phyloP scores from a whole-genome alignment of 92 coral and sea anemone species.

The Paragorgia papillata region DNA sequence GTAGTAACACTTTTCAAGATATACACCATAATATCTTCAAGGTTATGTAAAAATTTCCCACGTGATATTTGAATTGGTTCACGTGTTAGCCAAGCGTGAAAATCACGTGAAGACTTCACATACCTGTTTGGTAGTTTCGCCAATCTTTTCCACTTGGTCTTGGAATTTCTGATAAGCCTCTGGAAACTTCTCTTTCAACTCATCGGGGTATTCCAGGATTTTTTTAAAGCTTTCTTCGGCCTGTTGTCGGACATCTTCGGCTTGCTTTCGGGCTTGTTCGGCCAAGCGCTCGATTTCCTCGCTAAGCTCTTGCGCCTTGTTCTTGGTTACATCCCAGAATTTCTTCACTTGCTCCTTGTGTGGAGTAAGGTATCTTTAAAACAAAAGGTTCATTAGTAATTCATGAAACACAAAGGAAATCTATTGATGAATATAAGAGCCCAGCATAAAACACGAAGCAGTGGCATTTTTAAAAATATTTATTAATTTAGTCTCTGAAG shows the following conservation, averaged over 20 bases:
- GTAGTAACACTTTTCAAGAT: no score
- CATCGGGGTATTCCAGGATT: slow-evolving; percentile 5
- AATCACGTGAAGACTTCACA: no score
- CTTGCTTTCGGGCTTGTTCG: not conserved
- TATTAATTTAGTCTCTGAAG: no score
- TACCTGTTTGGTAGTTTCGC: not conserved
- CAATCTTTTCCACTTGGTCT: slow-evolving; percentile 9
- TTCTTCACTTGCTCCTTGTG: slow-evolving; percentile 8
- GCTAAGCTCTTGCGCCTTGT: slow-evolving; percentile 1
- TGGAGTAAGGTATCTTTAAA: not conserved
- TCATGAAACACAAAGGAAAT: no score
- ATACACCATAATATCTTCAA: no score
- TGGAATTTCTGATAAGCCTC: not conserved
- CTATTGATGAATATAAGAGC: no score
- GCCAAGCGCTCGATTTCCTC: not conserved
- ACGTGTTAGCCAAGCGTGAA: no score
- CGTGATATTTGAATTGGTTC: no score
- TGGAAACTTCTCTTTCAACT: slow-evolving; percentile 7
- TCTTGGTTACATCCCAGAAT: not conserved
- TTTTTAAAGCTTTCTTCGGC: slow-evolving; percentile 3
- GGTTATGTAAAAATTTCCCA: no score
- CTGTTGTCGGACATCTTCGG: not conserved
- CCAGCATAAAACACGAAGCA: no score
- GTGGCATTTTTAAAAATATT: no score
- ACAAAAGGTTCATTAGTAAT: no score